Base-by-base conservation (phyloP, 2,888 invertebrate species). In the Drosophila melanosoma region DNA sequence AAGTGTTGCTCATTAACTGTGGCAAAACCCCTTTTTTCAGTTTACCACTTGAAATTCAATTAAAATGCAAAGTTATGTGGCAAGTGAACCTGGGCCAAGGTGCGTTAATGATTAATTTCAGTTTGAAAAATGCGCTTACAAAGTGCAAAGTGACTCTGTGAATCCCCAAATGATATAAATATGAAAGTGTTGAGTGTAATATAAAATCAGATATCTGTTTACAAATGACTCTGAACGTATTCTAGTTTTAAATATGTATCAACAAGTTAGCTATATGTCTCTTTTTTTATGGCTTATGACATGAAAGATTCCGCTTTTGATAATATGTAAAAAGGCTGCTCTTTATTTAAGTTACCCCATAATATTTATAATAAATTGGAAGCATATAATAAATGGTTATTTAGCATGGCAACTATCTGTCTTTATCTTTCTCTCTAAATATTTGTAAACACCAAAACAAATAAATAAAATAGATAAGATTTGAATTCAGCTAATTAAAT, bases 81-180 rank as follows among this genome's bases (percentile, higher is more conserved):
- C 36, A 32, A 11, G 45, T 49, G 23, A 56, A 42, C 40, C 35
- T 56, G 35, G 54, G 52, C 51, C 51, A 74, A 80, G 74, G 79
- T 80, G 79, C 82, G 79, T 80, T 64, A 11, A 71, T 71, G 71
- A 81, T 78, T 59, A 78, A 81, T 74, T 26, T 54, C 3, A 23
- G 26, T 49, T 49, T 26, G 56, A 23, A 42, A 71, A 73, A 66
- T 76, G 76, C 59, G 38, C 66, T 7, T 12, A 8, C 20, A 52
- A 23, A 36, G 45, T 76, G 64, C 60, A 42, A 69, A 59, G 54
- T 52, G 40, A 45, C 49, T 56, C 45, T 51, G 65, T 11, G 73
- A 71, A n/a, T 23, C 8, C 45, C 15, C 33, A 33, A 45, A 17
- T 51, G 29, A 17, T 51, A 29, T 17, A 17, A 11, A 11, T 12